phyloP scores from a whole-genome alignment of 2,888 invertebrate genomes.

The Steinernema hermaphroditum region DNA sequence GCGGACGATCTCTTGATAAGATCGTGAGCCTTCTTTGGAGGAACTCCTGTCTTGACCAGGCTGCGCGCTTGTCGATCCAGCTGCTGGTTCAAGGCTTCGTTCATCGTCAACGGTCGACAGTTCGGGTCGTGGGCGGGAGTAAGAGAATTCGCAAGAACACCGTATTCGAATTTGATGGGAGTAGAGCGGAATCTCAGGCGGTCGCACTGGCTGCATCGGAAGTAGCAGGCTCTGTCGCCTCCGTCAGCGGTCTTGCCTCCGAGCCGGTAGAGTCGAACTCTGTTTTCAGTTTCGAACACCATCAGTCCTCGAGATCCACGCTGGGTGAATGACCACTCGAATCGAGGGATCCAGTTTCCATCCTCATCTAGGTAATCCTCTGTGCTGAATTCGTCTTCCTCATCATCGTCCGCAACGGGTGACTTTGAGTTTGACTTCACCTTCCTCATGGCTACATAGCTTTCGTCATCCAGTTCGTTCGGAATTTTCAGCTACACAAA shows the following conservation, averaged over 20 bases:
- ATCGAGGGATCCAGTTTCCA: background rate
- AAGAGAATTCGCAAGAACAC: background rate
- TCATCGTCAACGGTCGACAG: background rate
- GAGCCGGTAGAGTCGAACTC: background rate
- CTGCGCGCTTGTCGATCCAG: background rate
- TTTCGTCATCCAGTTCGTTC: background rate
- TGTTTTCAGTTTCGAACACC: slow-evolving; percentile 1
- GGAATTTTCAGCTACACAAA: background rate
- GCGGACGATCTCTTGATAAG: background rate
- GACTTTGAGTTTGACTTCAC: background rate
- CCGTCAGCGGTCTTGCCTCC: slow-evolving; percentile 4
- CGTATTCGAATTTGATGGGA: background rate
- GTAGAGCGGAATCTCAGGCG: background rate
- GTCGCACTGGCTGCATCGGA: slow-evolving; percentile 11
- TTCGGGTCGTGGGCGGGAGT: background rate
- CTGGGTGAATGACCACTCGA: slow-evolving; percentile 3
- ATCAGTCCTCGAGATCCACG: background rate
- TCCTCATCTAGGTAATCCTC: background rate
- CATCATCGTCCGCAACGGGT: background rate
- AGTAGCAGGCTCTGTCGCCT: background rate
- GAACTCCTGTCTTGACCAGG: slow-evolving; percentile 1
- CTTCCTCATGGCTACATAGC: background rate
- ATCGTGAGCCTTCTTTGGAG: background rate
- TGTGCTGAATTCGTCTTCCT: background rate
- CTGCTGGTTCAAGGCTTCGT: background rate